phyloP scores from a whole-genome alignment of 2,888 invertebrate genomes.

The Trichopoda pennipes region DNA sequence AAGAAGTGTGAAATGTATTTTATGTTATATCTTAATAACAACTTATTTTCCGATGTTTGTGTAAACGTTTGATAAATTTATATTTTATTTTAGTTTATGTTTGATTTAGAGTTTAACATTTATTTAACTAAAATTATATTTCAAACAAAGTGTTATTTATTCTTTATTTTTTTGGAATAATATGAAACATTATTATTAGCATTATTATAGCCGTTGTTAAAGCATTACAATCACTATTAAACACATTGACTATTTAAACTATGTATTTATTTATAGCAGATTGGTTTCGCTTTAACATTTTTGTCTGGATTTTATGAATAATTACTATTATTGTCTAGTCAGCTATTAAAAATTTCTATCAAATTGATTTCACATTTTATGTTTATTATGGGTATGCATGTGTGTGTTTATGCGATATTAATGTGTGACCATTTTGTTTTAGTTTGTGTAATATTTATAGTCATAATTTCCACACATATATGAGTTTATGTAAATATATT shows the following conservation, averaged over 20 bases:
- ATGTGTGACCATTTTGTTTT: background rate
- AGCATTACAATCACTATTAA: background rate
- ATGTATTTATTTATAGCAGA: slow-evolving; percentile 8
- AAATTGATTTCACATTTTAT: slow-evolving; percentile 54
- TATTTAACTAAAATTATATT: background rate
- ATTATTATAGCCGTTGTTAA: too few species aligned
- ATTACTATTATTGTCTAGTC: slow-evolving; percentile 60
- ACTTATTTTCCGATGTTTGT: background rate
- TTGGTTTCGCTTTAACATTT: background rate
- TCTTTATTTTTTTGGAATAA: background rate
- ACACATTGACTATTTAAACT: slow-evolving; percentile 11
- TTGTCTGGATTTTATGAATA: slow-evolving; percentile 7
- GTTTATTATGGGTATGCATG: background rate
- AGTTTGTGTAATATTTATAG: background rate
- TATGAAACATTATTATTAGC: background rate
- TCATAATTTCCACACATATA: background rate
- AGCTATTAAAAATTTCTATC: slow-evolving; percentile 57
- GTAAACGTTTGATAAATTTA: background rate
- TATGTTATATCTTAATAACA: too few species aligned
- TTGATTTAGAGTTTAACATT: slow-evolving; percentile 19
- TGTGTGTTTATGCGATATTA: background rate
- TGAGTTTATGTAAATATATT: background rate
- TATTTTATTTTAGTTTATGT: background rate
- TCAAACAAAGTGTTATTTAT: background rate
- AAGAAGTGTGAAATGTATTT: too few species aligned